Evolutionary conservation across 2,888 invertebrate species (phyloP).

Genomic region (Hyposoter didymator): DNA sequence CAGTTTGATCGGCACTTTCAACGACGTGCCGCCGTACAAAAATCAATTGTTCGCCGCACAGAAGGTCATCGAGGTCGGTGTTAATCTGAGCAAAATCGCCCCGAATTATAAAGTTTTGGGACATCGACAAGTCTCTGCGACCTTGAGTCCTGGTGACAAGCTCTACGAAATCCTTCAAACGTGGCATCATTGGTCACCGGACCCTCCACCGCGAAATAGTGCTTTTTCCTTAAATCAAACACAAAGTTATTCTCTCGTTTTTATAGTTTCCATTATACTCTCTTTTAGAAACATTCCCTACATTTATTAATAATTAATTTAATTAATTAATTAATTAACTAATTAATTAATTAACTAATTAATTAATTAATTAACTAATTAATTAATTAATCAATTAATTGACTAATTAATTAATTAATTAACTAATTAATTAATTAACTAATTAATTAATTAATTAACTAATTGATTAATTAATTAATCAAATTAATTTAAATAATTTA

Average conservation of each 20-base stretch:
- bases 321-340: no score
- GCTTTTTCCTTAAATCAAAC: background rate
- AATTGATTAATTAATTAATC: no score
- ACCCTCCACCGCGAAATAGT: conserved; percentile 35
- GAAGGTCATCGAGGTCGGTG: conserved; percentile 87
- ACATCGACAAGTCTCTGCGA: conserved; percentile 88
- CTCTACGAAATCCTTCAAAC: conserved; percentile 88
- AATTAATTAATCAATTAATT: no score
- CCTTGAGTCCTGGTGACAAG: conserved; percentile 89
- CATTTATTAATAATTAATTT: no score
- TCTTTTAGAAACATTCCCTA: background rate
- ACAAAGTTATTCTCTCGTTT: background rate
- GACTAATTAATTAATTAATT: no score
- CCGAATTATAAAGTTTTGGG: conserved; percentile 89
- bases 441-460: no score
- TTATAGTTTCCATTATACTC: background rate
- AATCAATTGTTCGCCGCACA: conserved; percentile 86
- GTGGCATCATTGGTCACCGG: conserved; percentile 88
- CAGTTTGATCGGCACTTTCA: conserved; percentile 90
- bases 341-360: no score
- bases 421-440: no score
- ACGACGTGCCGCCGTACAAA: conserved; percentile 79
- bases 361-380: no score
- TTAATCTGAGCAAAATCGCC: conserved; percentile 87
- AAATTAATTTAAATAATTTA: no score